Base-by-base conservation (phyloP, 2,888 invertebrate species). In the Heliconius ismenius region DNA sequence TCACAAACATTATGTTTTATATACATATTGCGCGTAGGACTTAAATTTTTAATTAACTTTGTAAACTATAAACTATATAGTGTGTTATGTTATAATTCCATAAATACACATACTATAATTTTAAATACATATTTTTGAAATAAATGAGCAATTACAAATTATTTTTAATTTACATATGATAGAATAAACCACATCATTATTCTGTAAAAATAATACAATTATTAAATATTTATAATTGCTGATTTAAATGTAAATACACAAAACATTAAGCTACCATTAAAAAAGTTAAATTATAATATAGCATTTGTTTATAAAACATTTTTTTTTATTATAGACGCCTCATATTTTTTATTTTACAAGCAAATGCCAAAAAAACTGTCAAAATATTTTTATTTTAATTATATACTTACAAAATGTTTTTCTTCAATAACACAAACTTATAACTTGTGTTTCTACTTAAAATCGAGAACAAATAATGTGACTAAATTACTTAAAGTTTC, bases 11-110 rank as follows among this genome's bases (percentile, higher is more conserved):
- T 78, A 76, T 9, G 4, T 70, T 76, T 79, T 79, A 80, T 79
- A 78, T 82, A 82, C 79, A 83, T 81, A 84, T 86, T 86, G 86
- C 85, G 84, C 85, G 83, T 82, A 80, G 80, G 74, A 81, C 81
- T 83, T 81, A 81, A 83, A 82, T 84, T 83, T 77, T 54, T 32
- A n/a, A 6, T 65, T 11, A 65, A 6, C 4, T 36, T 65, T 0
- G 11, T n/a, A 65, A 65, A 18, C 18, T 64, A 32, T 32, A 21
- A 36, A 18, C 21, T 39, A 24, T 13, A 65, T n/a, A 28, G 11
- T 58, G n/a, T 58, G 21, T 7, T 6, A 21, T 18, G 18, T 49
- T 49, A 49, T 18, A 18, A 21, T 21, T 49, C 2, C 49, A 49
- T 49, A 49, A 49, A 49, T 49, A 49, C 49, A 49, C 49, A 49